Base-by-base conservation (phyloP, 2,797 vertebrate genomes). In the Eospalax fontanierii region DNA sequence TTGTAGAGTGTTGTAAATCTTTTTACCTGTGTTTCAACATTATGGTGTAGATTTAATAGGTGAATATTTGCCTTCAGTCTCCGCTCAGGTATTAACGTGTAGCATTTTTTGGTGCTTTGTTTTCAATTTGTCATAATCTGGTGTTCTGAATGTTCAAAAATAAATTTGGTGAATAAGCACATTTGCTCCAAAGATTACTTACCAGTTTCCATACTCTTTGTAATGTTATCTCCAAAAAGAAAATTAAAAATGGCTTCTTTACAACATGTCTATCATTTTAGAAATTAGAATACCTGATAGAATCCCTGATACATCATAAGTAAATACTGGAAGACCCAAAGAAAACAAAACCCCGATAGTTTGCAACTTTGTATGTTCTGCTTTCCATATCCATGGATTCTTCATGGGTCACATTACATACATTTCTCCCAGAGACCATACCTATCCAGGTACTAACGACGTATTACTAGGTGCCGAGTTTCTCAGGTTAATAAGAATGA, bases 21-120 rank as follows among this genome's bases (percentile, higher is more conserved):
- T 97, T 94, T 97, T 89, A 73, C 70, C 40, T 94, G 90, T 92
- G 71, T 96, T 97, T 95, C 59, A 93, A 22, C 50, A 87, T 97
- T 96, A 86, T 0, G 81, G 70, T 97, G 82, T 97, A 8, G 73
- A 86, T 96, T 93, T 93, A 88, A n/a, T 93, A 96, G 80, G 74
- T 96, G 90, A 96, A 78, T 2, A 57, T 98, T 91, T 97, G 96
- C 97, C 97, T 97, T 97, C 74, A 63, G 97, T 98, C 97, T 97
- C 96, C 33, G 83, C 98, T 98, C 98, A 98, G 98, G 98, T 98
- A 97, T 96, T 98, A 74, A 40, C 10, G 96, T 98, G 97, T 96
- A 97, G 95, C 93, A 89, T 84, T 97, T 93, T 97, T 97, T 68
- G 97, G 98, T 98, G 98, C 98, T 98, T 98, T 97, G 92, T 94